phyloP scores from a whole-genome alignment of 2,113 vertebrate genomes.

The Gambusia holbrooki region DNA sequence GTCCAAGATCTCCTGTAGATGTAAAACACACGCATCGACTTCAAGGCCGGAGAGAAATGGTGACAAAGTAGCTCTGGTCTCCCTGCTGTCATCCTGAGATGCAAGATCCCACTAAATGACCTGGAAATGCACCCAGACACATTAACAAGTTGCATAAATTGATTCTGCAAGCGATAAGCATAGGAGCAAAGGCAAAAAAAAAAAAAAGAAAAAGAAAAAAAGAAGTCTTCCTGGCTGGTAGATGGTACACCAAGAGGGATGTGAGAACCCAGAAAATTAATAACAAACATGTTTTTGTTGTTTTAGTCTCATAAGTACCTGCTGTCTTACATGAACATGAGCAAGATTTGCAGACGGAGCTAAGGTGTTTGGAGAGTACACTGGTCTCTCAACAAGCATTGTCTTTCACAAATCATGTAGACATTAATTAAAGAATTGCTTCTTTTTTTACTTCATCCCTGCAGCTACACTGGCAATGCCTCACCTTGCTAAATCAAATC shows the following conservation, averaged over 20 bases:
- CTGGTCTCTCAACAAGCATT: background rate
- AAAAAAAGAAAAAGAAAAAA: background rate
- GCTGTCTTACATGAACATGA: too few relatives aligned
- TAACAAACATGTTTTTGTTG: too few relatives aligned
- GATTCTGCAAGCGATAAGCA: slow-evolving; percentile 21
- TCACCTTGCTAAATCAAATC: too few relatives aligned
- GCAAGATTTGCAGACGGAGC: too few relatives aligned
- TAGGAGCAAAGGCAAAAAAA: slow-evolving; percentile 2
- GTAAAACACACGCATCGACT: background rate
- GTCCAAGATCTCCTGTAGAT: background rate
- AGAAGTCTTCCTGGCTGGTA: background rate
- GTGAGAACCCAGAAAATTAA: too few relatives aligned
- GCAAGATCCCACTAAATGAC: slow-evolving; percentile 11
- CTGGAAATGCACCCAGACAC: slow-evolving; percentile 1
- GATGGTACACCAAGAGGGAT: slow-evolving; percentile 6
- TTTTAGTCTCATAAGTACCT: too few relatives aligned
- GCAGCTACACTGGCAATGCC: too few relatives aligned
- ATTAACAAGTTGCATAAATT: slow-evolving; percentile 8
- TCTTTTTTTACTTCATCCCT: too few relatives aligned
- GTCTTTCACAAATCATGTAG: too few relatives aligned
- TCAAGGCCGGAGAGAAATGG: background rate
- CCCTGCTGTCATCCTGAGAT: background rate
- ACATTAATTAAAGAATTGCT: too few relatives aligned
- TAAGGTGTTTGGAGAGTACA: background rate
- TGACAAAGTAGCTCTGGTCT: background rate